Conservation (phyloP, 2,888 invertebrate genomes). For the Diadegma fenestrale region DNA sequence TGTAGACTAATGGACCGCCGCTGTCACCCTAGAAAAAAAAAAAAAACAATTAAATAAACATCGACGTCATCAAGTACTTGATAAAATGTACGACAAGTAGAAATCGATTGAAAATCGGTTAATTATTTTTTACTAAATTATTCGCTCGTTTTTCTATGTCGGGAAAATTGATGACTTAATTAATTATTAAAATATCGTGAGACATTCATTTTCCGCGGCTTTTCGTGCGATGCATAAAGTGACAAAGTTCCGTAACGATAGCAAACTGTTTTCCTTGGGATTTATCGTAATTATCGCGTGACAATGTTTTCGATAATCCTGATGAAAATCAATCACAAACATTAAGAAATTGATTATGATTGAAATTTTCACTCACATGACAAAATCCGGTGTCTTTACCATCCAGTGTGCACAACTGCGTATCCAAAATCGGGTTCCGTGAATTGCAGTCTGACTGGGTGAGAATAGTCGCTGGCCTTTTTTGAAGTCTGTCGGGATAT, state of each 20-base stretch:
- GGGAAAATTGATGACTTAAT: background rate
- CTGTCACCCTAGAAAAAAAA: conserved; percentile 66
- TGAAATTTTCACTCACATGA: conserved; percentile 54
- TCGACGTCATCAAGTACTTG: background rate
- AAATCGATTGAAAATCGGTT: background rate
- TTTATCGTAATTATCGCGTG: background rate
- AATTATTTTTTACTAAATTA: background rate
- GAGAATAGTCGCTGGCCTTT: conserved; percentile 59
- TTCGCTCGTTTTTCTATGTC: background rate
- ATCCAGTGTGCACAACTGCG: conserved; percentile 68
- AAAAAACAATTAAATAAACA: background rate
- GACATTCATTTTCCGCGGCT: background rate
- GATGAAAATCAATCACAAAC: background rate
- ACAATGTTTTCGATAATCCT: background rate
- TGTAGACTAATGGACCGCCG: conserved; percentile 69
- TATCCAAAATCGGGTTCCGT: conserved; percentile 49
- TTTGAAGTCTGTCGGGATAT: conserved; percentile 62
- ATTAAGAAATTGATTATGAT: background rate
- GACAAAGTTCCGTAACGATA: background rate
- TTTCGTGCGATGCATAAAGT: background rate
- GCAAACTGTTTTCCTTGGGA: background rate
- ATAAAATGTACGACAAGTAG: background rate
- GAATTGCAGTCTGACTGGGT: conserved; percentile 62
- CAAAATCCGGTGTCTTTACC: conserved; percentile 66
- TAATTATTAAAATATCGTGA: background rate